Percentiles rank a stretch among this genome's conserved stretches.
phyloP scores from a whole-genome alignment of 2,888 invertebrate species.

The Napeogenes inachia region DNA sequence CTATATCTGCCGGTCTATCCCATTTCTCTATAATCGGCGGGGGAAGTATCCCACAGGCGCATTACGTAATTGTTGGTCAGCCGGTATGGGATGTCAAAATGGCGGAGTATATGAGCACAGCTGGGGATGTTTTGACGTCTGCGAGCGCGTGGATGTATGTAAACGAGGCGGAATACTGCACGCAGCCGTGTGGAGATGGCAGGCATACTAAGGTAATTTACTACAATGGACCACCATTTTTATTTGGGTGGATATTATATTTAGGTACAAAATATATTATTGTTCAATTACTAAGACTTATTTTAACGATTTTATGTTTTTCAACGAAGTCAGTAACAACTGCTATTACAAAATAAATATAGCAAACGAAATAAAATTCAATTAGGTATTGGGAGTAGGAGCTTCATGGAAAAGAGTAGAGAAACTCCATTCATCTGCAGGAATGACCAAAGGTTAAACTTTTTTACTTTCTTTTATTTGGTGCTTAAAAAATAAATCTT shows the following conservation, averaged over 20 bases:
- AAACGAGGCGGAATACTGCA: conserved; percentile 78
- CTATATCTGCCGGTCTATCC: conserved; percentile 78
- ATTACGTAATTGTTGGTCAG: conserved; percentile 79
- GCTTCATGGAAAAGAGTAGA: conserved; percentile 60
- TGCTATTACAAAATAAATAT: no score
- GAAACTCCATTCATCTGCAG: conserved; percentile 35
- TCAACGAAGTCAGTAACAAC: no score
- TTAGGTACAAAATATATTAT: no score
- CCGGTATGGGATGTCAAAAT: conserved; percentile 78
- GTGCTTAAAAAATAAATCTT: no score
- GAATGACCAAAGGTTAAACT: conserved; percentile 22
- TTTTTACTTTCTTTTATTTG: not conserved
- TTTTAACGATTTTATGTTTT: no score
- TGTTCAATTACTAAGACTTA: no score
- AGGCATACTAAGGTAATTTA: conserved; percentile 65
- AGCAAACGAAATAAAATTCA: not conserved
- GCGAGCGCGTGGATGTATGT: conserved; percentile 79
- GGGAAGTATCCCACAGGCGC: conserved; percentile 65
- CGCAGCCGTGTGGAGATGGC: conserved; percentile 72
- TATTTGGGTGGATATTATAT: no score
- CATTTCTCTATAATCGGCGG: conserved; percentile 76
- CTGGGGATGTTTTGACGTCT: conserved; percentile 80
- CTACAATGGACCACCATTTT: no score
- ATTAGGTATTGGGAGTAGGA: conserved; percentile 58
- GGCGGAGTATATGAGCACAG: conserved; percentile 67